Base-by-base conservation (phyloP, 2,888 invertebrate genomes). In the Siphonodentalium dalli region DNA sequence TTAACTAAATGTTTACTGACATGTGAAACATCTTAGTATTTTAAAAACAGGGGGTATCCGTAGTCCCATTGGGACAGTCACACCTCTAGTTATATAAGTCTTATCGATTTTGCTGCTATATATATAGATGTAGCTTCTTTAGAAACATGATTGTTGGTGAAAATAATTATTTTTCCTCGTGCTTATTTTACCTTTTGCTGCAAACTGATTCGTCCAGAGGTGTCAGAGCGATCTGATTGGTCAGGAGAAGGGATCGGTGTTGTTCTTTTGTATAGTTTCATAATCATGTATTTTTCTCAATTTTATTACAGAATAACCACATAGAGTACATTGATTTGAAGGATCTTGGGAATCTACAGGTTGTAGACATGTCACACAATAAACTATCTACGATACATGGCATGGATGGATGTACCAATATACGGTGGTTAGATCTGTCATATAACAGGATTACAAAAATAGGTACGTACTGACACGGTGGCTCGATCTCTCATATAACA, bases 381-480 rank as follows among this genome's bases (percentile, higher is more conserved):
- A 53, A 59, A 18, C 58, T 79, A 40, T 65, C 66, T 20, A 56
- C 66, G 1, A 63, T 78, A 24, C 74, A 76, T 61, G 79, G 79
- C 0, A 48, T 79, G n/a, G 72, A 72, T 4, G 72, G 70, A 27
- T 78, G 77, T 54, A 62, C 67, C 15, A 72, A 74, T 45, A 48
- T 79, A 15, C 61, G 74, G 24, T 72, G 74, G 69, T 59, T 79
- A 13, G 69, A 75, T 54, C 45, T 78, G 1, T 65, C 71, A 5
- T 59, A 77, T 44, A 79, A 79, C 58, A 68, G 63, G 31, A 73
- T 79, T 42, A 75, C 77, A 9, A 65, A 72, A 43, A 47, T 78
- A 34, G 72, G 79, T 79, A 59, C 55, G 63, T 49, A 13, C 11
- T n/a, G 1, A 3, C n/a, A 1, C 49, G 66, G 18, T n/a, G n/a